A percentile compares a stretch with the other conserved stretches of the same genome.
Evolutionary conservation across 2,113 vertebrate species (phyloP).

Genomic region (Megaceryle torquata): DNA sequence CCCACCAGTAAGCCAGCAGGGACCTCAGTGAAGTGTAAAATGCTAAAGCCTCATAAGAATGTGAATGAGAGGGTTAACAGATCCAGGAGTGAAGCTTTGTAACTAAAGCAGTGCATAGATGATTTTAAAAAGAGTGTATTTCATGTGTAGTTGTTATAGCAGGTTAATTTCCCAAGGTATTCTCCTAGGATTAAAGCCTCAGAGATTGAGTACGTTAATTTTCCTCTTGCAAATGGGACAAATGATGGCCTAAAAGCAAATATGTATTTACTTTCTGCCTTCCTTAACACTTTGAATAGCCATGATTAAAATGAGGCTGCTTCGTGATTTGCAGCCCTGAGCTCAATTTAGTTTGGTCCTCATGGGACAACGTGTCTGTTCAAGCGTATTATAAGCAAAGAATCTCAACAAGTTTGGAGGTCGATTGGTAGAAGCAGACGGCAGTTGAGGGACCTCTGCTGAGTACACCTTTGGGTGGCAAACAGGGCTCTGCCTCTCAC

Average conservation of each 20-base stretch:
- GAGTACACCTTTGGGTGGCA: neutral
- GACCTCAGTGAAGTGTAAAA: neutral
- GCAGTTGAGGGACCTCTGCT: neutral
- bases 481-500: neutral
- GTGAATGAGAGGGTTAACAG: neutral
- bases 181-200: neutral
- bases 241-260: slow-evolving; percentile 16
- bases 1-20: neutral
- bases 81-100: neutral
- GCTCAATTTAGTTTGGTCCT: slow-evolving; percentile 23
- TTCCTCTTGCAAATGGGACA: slow-evolving; percentile 1
- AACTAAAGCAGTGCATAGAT: neutral
- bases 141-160: neutral
- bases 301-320: slow-evolving; percentile 35
- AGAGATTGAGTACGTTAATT: neutral
- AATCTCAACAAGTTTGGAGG: slow-evolving; percentile 6
- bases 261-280: slow-evolving; percentile 41
- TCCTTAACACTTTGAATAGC: slow-evolving; percentile 37
- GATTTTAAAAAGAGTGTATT: neutral
- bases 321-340: slow-evolving; percentile 22
- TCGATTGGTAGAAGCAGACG: neutral
- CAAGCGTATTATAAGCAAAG: slow-evolving; percentile 12
- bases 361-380: slow-evolving; percentile 9
- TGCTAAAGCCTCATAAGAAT: neutral
- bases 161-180: neutral